These are phyloP conservation scores for Nesoenas mayeri DNA, from an alignment of 2,113 vertebrate genomes.

Conservation along the genomic window DNA sequence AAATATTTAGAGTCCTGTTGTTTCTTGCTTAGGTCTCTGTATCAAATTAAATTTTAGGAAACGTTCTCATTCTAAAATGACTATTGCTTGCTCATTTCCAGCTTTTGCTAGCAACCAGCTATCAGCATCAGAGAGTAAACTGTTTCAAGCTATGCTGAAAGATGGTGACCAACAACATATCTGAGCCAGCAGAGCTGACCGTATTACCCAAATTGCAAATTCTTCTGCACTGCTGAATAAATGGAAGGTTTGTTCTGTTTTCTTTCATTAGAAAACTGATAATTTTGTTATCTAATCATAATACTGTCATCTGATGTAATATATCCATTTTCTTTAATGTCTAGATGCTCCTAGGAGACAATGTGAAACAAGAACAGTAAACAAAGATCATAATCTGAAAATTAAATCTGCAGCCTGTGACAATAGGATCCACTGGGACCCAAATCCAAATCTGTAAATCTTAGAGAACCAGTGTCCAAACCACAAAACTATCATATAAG, in stretches of 20 bases:
- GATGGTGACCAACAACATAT: neutral
- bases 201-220: neutral
- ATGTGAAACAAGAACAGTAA: neutral
- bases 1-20: constrained; percentile 1
- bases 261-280: neutral
- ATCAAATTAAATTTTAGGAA: constrained; percentile 13
- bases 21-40: neutral
- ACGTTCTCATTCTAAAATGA: constrained; percentile 8
- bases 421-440: neutral
- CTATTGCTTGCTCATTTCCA: neutral
- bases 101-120: neutral
- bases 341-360: neutral
- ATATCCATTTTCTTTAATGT: neutral
- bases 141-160: neutral
- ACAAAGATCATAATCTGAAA: constrained; percentile 16
- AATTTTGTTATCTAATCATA: neutral
- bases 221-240: neutral
- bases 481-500: neutral
- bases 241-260: neutral
- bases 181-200: neutral
- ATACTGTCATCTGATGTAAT: neutral
- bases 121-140: neutral
- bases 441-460: neutral
- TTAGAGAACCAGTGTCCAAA: neutral
- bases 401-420: neutral